Conservation (phyloP, 2,797 vertebrate genomes). For the Darevskia nairensis region DNA sequence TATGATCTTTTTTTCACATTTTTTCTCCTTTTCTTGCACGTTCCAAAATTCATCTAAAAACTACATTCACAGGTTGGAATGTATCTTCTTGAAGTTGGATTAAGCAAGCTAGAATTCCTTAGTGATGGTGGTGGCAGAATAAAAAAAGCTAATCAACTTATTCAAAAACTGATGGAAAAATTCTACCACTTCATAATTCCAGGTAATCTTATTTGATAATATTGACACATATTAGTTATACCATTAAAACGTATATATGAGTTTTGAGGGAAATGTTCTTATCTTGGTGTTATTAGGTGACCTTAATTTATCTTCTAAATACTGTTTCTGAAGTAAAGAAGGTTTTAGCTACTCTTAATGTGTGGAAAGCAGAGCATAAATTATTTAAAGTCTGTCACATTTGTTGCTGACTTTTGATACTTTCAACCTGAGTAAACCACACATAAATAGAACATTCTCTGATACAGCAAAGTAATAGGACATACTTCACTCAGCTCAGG, state of each 20-base stretch:
- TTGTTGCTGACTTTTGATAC: background rate
- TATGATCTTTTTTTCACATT: background rate
- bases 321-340: background rate
- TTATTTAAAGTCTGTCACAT: too few relatives aligned
- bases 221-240: background rate
- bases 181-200: slow-evolving; percentile 91
- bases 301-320: background rate
- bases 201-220: slow-evolving; percentile 76
- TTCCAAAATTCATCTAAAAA: slow-evolving; percentile 13
- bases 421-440: background rate
- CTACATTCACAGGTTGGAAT: slow-evolving; percentile 86
- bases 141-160: slow-evolving; percentile 91
- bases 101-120: slow-evolving; percentile 90
- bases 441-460: background rate
- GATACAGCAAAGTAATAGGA: background rate
- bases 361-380: too few relatives aligned
- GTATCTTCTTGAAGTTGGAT: slow-evolving; percentile 89
- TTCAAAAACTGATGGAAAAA: slow-evolving; percentile 95
- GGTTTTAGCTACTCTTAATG: background rate
- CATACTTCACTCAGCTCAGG: background rate
- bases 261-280: background rate
- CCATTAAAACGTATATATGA: background rate
- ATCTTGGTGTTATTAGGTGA: background rate
- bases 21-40: background rate
- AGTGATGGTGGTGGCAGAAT: slow-evolving; percentile 91